A percentile compares a stretch with the other conserved stretches of the same genome.
These are phyloP conservation scores for Sitodiplosis mosellana DNA, from an alignment of 1,140 invertebrate species.

Conservation along the genomic window DNA sequence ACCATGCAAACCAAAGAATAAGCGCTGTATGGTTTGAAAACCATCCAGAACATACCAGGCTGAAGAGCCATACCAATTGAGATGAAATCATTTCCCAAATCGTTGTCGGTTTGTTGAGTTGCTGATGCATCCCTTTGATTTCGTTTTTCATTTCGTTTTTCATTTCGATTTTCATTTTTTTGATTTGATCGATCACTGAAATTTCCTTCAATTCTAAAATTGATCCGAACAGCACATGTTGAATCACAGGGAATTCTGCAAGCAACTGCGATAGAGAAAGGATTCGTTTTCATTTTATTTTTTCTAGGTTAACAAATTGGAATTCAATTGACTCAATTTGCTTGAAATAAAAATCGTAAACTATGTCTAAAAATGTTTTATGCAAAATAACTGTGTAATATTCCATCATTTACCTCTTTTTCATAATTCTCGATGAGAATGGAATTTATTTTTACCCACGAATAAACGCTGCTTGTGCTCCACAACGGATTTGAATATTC, in stretches of 20 bases:
- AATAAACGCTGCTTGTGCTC: constrained; percentile 88
- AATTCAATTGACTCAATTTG: too few species aligned
- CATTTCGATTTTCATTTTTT: constrained; percentile 14
- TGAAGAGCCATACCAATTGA: too few species aligned
- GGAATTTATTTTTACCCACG: constrained; percentile 89
- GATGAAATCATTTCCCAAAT: too few species aligned
- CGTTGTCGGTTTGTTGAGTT: too few species aligned
- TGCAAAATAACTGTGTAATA: too few species aligned
- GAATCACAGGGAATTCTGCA: constrained; percentile 91
- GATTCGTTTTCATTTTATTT: background rate
- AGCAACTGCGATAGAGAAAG: constrained; percentile 49
- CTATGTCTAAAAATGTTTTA: too few species aligned
- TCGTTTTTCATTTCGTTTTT: constrained; percentile 10
- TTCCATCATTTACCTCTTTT: constrained; percentile 54
- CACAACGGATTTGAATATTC: constrained; percentile 99
- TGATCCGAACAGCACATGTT: constrained; percentile 95
- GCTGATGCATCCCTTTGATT: too few species aligned
- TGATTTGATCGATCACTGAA: constrained; percentile 11
- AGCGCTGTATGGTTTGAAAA: too few species aligned
- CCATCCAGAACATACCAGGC: too few species aligned
- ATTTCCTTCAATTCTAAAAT: constrained; percentile 46
- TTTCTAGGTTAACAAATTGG: too few species aligned
- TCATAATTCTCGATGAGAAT: constrained; percentile 99
- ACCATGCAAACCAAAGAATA: too few species aligned
- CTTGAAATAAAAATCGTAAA: too few species aligned